Evolutionary conservation across 2,888 invertebrate genomes (phyloP).

Genomic region (Rambutsinella grinnellia): DNA sequence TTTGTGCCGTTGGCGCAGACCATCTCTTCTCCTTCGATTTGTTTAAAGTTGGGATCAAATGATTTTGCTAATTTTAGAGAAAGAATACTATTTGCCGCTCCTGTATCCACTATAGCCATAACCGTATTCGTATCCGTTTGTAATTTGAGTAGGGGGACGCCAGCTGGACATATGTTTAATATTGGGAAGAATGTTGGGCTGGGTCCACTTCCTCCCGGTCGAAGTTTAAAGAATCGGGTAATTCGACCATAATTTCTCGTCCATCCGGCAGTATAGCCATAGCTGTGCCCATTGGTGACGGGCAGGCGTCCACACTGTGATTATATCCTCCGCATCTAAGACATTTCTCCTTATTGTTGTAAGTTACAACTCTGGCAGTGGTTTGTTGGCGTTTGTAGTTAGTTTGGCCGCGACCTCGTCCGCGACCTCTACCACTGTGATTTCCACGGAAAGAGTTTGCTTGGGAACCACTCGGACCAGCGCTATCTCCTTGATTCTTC

Average conservation of each 20-base stretch:
- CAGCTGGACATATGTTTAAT: not conserved
- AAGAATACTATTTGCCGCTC: not conserved
- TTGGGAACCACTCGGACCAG: too few relatives aligned
- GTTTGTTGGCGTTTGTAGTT: too few relatives aligned
- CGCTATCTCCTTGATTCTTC: too few relatives aligned
- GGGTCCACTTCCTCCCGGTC: not conserved
- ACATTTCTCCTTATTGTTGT: not conserved
- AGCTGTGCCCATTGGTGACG: not conserved
- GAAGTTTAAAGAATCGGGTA: conserved; percentile 19
- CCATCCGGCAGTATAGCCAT: not conserved
- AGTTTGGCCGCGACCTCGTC: too few relatives aligned
- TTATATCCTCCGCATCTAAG: not conserved
- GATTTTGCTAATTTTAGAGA: not conserved
- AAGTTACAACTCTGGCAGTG: too few relatives aligned
- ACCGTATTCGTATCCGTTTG: not conserved
- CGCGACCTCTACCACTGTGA: too few relatives aligned
- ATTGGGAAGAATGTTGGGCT: not conserved
- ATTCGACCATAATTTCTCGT: not conserved
- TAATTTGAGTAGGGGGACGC: conserved; percentile 3
- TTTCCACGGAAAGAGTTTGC: too few relatives aligned
- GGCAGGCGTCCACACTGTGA: not conserved
- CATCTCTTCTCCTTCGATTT: not conserved
- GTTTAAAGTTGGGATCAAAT: not conserved
- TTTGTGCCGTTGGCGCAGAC: not conserved
- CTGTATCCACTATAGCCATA: conserved; percentile 9